Evolutionary conservation across 2,888 invertebrate genomes (phyloP).

Genomic region (Schrankia costaestrigalis): DNA sequence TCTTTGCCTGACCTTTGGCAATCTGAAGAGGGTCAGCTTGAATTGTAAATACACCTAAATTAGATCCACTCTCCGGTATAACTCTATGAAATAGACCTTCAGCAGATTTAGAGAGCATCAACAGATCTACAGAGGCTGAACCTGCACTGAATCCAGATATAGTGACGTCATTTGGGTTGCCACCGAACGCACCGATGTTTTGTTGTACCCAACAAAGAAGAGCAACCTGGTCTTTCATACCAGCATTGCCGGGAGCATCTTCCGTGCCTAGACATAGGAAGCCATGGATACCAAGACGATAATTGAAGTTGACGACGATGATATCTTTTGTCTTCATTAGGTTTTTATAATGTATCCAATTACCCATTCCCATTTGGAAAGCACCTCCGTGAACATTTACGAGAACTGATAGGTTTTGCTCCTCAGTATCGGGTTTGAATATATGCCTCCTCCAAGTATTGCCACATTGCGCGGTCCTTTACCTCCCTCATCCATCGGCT

Average conservation of each 20-base stretch:
- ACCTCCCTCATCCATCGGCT: too few relatives aligned
- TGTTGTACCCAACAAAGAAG: constrained; percentile 47
- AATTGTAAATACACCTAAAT: constrained; percentile 27
- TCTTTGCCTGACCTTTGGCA: constrained; percentile 36
- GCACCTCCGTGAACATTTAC: constrained; percentile 42
- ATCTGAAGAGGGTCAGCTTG: constrained; percentile 40
- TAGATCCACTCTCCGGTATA: constrained; percentile 45
- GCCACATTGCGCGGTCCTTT: too few relatives aligned
- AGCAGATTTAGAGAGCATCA: constrained; percentile 40
- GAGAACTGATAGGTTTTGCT: constrained; percentile 33
- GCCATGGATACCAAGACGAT: constrained; percentile 40
- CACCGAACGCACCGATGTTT: constrained; percentile 45
- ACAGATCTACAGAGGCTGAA: constrained; percentile 36
- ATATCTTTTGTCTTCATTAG: constrained; percentile 31
- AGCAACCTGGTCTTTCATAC: constrained; percentile 49
- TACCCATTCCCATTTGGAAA: constrained; percentile 32
- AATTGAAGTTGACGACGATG: constrained; percentile 41
- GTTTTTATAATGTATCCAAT: constrained; percentile 16
- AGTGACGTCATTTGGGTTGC: constrained; percentile 48
- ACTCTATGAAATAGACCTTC: constrained; percentile 43
- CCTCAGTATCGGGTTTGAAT: constrained; percentile 48
- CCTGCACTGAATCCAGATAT: constrained; percentile 46
- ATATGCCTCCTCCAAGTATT: too few relatives aligned
- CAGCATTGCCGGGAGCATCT: constrained; percentile 46
- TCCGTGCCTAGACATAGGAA: constrained; percentile 44